Base-by-base conservation (phyloP, 35 echinoderm and acorn worm species). In the Chiridota heheva region DNA sequence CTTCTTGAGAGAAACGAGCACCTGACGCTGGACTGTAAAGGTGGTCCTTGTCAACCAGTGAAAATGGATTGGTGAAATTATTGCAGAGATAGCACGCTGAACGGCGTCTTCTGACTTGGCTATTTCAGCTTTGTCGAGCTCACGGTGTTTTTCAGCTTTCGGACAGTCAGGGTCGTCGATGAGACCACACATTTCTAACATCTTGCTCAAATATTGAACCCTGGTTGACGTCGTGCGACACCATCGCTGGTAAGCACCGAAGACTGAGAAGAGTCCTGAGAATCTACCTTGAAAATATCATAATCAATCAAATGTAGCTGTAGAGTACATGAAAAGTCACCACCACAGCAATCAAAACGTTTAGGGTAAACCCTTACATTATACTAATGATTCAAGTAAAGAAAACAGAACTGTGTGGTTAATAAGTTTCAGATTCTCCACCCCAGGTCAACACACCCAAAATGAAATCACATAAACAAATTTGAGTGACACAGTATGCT, bases 11-110 rank as follows among this genome's bases (percentile, higher is more conserved):
- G 57, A 53, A 76, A 37, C 63, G 53, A 26, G 65, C 73, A 40
- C 89, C 89, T 15, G 89, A 92, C 0, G 63, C 10, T 5, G 86
- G 10, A 2, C 1, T 44, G 7, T 81, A 80, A 2, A 92, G 56
- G 15, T 49, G 42, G 42, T 86, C 84, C 17, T 63, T 70, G 26
- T 79, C 59, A 60, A 17, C 61, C n/a, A 90, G 13, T 35, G 36
- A 24, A 35, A 92, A 92, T 37, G 80, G 91, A 73, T 93, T 88
- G 3, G 60, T 25, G 53, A 93, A 93, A 72, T 30, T 34, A 93
- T 82, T 36, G 85, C 80, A 46, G 39, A 25, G 2, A 60, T 72
- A 7, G 80, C 83, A 15, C 37, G 18, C 64, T 83, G 34, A 31
- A 93, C 91, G 28, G 44, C 35, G 2, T 76, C 67, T 60, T 93